Conservation (phyloP, 2,888 invertebrate species). For the Nasonovia ribisnigri region DNA sequence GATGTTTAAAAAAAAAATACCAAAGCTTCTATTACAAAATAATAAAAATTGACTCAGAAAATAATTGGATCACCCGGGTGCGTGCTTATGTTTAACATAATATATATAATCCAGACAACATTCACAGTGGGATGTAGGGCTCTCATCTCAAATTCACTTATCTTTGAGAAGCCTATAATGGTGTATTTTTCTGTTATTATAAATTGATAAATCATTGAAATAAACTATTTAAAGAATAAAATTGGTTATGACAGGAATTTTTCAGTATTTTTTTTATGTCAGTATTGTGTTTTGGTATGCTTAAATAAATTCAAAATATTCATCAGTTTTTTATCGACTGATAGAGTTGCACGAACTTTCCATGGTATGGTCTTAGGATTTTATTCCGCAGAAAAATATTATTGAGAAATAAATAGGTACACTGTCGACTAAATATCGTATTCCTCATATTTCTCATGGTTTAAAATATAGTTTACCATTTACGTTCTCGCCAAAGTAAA, state of each 20-base stretch:
- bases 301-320: not conserved
- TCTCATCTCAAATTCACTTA: not conserved
- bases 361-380: not conserved
- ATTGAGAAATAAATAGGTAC: not conserved
- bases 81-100: not conserved
- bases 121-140: not conserved
- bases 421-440: not conserved
- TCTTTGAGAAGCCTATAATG: not conserved
- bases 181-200: not conserved
- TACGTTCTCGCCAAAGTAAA: not conserved
- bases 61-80: not conserved
- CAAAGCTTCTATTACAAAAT: not conserved
- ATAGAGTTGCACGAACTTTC: not conserved
- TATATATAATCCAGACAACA: not conserved
- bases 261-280: not conserved
- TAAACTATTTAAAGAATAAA: not conserved
- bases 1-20: not conserved
- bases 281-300: not conserved
- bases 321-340: not conserved
- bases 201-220: not conserved
- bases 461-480: not conserved
- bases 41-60: not conserved
- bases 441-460: not conserved
- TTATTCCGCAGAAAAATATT: not conserved
- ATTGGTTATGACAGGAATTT: not conserved